A percentile compares a stretch with the other conserved stretches of the same genome.
These are phyloP conservation scores for Mungos mungo DNA, from an alignment of 2,113 vertebrate genomes.

Conservation along the genomic window DNA sequence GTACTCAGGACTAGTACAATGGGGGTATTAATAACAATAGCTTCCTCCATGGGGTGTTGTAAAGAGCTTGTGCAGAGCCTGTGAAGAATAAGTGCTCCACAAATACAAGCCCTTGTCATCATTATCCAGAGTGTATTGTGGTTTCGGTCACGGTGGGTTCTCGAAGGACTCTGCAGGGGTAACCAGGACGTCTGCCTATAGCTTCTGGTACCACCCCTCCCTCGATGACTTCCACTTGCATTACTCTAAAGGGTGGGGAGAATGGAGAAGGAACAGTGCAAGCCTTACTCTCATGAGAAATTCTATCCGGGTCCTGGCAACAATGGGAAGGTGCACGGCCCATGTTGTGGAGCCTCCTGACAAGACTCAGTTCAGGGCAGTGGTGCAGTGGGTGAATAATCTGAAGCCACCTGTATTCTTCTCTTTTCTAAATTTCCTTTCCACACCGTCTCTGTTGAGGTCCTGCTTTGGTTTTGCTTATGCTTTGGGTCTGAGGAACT, in stretches of 20 bases:
- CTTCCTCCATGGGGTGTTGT: neutral
- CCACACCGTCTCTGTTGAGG: neutral
- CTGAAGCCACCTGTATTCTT: neutral
- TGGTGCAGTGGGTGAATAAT: neutral
- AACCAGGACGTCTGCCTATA: neutral
- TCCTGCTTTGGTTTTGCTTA: neutral
- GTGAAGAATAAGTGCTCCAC: neutral
- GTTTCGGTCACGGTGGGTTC: neutral
- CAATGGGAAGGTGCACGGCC: neutral
- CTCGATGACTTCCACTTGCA: neutral
- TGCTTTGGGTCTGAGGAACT: neutral
- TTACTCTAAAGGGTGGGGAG: neutral
- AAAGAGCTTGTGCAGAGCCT: neutral
- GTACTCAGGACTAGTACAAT: neutral
- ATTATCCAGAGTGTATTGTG: neutral
- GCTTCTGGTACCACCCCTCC: neutral
- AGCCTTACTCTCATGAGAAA: neutral
- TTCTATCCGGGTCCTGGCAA: neutral
- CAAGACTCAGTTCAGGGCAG: neutral
- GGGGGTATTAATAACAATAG: neutral
- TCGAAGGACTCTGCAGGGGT: neutral
- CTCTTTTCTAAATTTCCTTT: neutral
- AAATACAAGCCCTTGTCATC: neutral
- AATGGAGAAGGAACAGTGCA: neutral
- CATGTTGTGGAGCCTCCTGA: neutral